Evolutionary conservation across 2,113 vertebrate genomes (phyloP), one percentile per base, ranked within the genome.

Genomic region (Zingel zingel): DNA sequence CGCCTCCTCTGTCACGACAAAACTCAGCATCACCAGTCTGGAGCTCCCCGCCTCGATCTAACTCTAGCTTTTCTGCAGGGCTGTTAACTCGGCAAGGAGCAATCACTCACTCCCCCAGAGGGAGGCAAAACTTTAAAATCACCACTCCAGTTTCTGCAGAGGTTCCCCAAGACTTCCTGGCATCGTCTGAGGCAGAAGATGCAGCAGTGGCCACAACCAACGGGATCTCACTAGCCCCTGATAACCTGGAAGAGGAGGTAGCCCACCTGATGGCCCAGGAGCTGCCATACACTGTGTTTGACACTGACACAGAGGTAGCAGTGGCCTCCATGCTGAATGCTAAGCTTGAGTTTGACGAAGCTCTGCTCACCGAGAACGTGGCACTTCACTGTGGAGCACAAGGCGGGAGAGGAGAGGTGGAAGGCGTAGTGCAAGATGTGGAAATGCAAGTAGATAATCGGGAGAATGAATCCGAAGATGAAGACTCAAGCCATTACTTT

Each of bases 321-420:
- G 93, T 97, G 83, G 96, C 95, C 4, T 96, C 96, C 1, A 93
- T 96, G 92, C 89, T 97, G 57, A 96, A 95, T 25, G 94, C 95
- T 23, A 96, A 97, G 79, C 90, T 97, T 45, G 97, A 97, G 57
- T 97, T 98, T 30, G 96, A 96, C 6, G 96, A 96, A 57, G 86
- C 93, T 3, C 89, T 97, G 61, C 94, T 97, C 43, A 91, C 89
- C 0, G 96, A 97, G 77, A 95, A 95, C 54, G 93, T 95, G 81
- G 88, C 93, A 0, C 90, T 96, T 66, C 89, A 92, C 64, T 95
- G 93, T 8, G 91, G 88, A 33, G 69, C 88, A 58, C 87, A 92
- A 51, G 36, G 69, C 12, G 63, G 72, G 43, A 86, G 82, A 15
- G 91, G 64, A 51, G 89, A 86, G 10, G 66, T 5, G 6, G 91